Evolutionary conservation across 2,113 vertebrate species (phyloP), one percentile per base, ranked within the genome.

Genomic region (Heterotilapia buettikoferi): DNA sequence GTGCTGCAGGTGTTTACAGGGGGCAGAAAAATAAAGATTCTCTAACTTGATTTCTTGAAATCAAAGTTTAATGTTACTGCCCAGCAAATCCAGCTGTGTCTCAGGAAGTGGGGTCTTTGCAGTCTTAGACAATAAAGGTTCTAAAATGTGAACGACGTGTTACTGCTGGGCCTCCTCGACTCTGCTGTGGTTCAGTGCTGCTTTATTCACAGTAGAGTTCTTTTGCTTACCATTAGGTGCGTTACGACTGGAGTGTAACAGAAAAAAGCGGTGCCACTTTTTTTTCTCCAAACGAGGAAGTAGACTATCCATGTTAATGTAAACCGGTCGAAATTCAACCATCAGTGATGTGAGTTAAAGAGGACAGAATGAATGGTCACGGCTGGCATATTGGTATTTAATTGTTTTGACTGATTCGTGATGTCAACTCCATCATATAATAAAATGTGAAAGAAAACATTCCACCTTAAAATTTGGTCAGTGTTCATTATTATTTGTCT

Each of bases 311-410:
- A 71, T 1, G 7, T 68, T 0, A 68, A 14, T 14, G n/a, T 71
- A 24, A 24, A 2, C 12, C 7, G 1, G 0, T 43, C 2, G 3
- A 43, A 68, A 21, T 68, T 21, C 63, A 68, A 0, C 36, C n/a
- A 8, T 16, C 38, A 71, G 36, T 24, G 36, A 16, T 0, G 7
- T 0, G 38, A 24, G 13, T 76, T 47, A 47, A 29, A 76, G 16
- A 6, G 6, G 43, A 50, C 24, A 12, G 18, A 50, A 16, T 12
- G 43, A 76, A 5, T 5, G 16, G 43, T 19, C 24, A 50, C 2
- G 0, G 71, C 40, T 73, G 38, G 6, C 14, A 6, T 29, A 1
- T 59, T 59, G 56, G 1, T 40, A 21, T 73, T 76, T 19, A 29
- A 19, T 19, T 47, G 43, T 50, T 2, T 6, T 47, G 71, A 11